Evolutionary conservation across 2,888 invertebrate species (phyloP), one percentile per base, ranked within the genome.

Genomic region (Xiphydria camelus): DNA sequence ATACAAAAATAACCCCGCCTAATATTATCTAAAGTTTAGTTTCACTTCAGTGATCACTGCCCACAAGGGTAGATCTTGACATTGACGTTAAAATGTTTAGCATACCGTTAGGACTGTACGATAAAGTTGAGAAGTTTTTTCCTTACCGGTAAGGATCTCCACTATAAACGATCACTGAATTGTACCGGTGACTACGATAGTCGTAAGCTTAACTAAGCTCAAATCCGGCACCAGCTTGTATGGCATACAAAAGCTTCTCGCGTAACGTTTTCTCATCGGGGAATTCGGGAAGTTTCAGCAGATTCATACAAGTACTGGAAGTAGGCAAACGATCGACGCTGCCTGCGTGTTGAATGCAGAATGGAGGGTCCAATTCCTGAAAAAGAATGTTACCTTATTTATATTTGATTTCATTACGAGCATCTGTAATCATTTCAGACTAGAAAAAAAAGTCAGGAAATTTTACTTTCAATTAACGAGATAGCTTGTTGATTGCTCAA

Each of bases 241-340:
- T 93, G 32, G 96, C 96, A 70, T 94, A 94, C 6, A 94, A 76
- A 44, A 98, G 80, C 75, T 94, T 95, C 61, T 89, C 87, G 25
- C 85, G 82, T 65, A 98, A 79, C 42, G 84, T 80, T 43, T 85
- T 83, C 61, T 90, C 87, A 36, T 88, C 87, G 51, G 82, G 82
- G 72, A 94, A 94, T 67, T 94, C 89, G 0, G 98, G 98, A 59
- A 99, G 81, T 78, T 98, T 98, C 49, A 99, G 80, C 51, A 99
- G 82, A 81, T 99, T 98, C 88, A 99, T 93, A 73, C 98, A 99
- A 3, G 99, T 99, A 75, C 94, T 94, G 5, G 98, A 93, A 7
- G 97, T 94, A 0, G 98, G 98, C 66, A 99, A 83, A 9, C 96
- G 85, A 72, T 94, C 92, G 57, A 91, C 87, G 35, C 84, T 84